Evolutionary conservation across 1,140 invertebrate species (phyloP).

Genomic region (Vollenhovia emeryi): DNA sequence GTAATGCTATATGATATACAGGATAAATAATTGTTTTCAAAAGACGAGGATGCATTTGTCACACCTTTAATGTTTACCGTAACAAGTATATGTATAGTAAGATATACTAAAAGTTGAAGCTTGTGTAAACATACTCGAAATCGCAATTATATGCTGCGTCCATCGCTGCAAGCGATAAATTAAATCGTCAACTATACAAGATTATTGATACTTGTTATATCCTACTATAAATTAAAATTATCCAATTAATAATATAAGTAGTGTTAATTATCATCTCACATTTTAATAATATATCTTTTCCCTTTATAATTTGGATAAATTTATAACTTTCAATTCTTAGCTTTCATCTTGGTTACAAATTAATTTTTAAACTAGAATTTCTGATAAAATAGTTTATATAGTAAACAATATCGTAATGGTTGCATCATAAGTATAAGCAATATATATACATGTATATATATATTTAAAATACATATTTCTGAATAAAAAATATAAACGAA

Average conservation of each 20-base stretch:
- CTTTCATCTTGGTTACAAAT: not conserved
- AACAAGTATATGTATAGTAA: not conserved
- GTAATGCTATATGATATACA: slow-evolving; percentile 65
- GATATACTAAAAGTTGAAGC: not conserved
- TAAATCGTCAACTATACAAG: not conserved
- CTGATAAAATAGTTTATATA: not conserved
- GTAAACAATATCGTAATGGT: not conserved
- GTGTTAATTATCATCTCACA: not conserved
- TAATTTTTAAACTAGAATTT: slow-evolving; percentile 10
- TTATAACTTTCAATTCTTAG: slow-evolving; percentile 11
- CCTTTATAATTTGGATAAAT: not conserved
- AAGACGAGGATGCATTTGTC: slow-evolving; percentile 65
- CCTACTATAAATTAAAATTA: not conserved
- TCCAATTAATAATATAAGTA: not conserved
- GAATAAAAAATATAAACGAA: not conserved
- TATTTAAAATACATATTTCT: not conserved
- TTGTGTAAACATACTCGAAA: slow-evolving; percentile 16
- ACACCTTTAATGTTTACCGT: not conserved
- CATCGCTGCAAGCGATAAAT: not conserved
- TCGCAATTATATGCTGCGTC: not conserved
- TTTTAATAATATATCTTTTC: not conserved
- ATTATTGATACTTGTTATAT: not conserved
- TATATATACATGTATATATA: too few relatives aligned
- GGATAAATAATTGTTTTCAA: slow-evolving; percentile 63
- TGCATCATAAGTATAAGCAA: not conserved